These are phyloP conservation scores for Gonocerus acuteangulatus DNA, from an alignment of 2,888 invertebrate genomes.

Conservation along the genomic window DNA sequence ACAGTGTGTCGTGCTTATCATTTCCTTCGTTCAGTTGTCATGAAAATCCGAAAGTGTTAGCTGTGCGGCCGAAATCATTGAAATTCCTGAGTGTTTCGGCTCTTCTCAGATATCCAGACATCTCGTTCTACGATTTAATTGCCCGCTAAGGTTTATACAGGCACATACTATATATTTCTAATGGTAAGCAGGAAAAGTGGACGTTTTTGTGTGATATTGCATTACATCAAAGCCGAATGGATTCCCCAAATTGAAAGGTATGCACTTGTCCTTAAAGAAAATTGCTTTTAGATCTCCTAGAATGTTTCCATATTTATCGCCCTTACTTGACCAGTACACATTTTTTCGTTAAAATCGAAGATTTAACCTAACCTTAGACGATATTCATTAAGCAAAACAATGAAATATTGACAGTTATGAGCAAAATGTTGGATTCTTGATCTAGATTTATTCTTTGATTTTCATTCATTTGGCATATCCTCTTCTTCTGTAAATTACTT, in stretches of 20 bases:
- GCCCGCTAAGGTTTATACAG: constrained; percentile 9
- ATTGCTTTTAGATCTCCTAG: constrained; percentile 19
- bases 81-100: not conserved
- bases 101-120: constrained; percentile 28
- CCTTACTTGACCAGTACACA: not conserved
- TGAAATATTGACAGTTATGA: too few relatives aligned
- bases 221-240: not conserved
- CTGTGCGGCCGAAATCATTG: too few relatives aligned
- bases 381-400: too few relatives aligned
- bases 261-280: constrained; percentile 20
- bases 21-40: too few relatives aligned
- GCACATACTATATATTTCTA: not conserved
- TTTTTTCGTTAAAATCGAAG: too few relatives aligned
- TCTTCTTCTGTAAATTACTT: too few relatives aligned
- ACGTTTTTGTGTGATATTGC: not conserved
- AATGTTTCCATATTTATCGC: constrained; percentile 22
- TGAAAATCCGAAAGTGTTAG: too few relatives aligned
- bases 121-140: constrained; percentile 27
- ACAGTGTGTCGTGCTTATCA: too few relatives aligned
- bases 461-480: too few relatives aligned
- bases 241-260: constrained; percentile 1
- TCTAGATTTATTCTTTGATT: too few relatives aligned
- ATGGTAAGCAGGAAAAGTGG: constrained; percentile 1
- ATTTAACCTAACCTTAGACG: too few relatives aligned
- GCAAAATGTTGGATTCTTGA: too few relatives aligned